Evolutionary conservation across 2,888 invertebrate species (phyloP).

Genomic region (Scrobipalpa costella): DNA sequence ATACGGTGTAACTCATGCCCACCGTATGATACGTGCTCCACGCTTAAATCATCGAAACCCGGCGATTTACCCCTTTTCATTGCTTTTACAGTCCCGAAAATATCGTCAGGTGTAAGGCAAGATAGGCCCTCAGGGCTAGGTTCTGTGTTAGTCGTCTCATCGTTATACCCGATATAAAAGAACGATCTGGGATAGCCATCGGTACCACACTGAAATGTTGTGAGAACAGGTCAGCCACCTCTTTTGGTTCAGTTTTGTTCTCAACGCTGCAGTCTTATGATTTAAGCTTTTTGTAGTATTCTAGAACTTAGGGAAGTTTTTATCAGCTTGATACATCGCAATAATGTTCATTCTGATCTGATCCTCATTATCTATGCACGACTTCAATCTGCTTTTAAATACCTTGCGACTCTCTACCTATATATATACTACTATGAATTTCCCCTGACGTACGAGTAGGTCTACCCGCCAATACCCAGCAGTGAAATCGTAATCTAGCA

Average conservation of each 20-base stretch:
- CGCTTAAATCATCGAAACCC: conserved; percentile 2
- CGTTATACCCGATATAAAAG: not conserved
- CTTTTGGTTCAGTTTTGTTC: not conserved
- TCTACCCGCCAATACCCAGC: not conserved
- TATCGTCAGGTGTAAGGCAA: not conserved
- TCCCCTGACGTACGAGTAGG: not conserved
- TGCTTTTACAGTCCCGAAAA: not conserved
- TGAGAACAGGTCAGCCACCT: not conserved
- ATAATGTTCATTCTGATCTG: conserved; percentile 1
- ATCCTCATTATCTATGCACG: too few species aligned
- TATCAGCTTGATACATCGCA: not conserved
- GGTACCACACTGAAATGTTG: not conserved
- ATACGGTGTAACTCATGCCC: not conserved
- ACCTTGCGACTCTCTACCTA: not conserved
- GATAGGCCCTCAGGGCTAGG: too few species aligned
- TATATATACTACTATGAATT: not conserved
- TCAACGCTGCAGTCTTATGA: not conserved
- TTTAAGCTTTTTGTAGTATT: conserved; percentile 4
- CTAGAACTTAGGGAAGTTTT: conserved; percentile 3
- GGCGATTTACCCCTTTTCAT: conserved; percentile 8
- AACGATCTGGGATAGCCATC: not conserved
- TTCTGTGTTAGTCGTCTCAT: too few species aligned
- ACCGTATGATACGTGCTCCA: not conserved
- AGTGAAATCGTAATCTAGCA: not conserved
- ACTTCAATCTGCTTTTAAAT: not conserved